Evolutionary conservation across 2,888 invertebrate species (phyloP), one percentile per base, ranked within the genome.

Genomic region (Limnephilus rhombicus): DNA sequence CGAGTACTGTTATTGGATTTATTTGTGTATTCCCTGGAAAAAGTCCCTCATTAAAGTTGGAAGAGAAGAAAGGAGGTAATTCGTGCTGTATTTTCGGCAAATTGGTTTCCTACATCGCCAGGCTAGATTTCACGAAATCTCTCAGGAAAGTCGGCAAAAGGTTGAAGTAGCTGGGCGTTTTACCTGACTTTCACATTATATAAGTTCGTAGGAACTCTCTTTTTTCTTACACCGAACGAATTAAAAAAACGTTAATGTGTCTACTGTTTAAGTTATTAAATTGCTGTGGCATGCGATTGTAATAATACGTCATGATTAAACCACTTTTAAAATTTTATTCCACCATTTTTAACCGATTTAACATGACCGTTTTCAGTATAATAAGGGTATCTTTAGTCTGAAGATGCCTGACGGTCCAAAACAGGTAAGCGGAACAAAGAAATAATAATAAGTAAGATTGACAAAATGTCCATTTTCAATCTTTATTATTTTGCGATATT

Each of bases 1-100:
- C 86, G 37, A 31, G 53, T 15, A 88, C 31, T 88, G 88, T 88
- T 88, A 88, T 88, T 88, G 88, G 88, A 88, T 88, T 88, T 88
- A 88, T 88, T 88, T 88, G 88, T 88, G 34, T 88, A 88, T 88
- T 31, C 53, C 68, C 49, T 24, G 86, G n/a, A 86, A 86, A 86
- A 86, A 86, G 49, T n/a, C 29, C 49, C 86, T 86, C 86, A 86
- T 86, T 86, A 86, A 86, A 86, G 86, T 86, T 49, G 82, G 34
- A 18, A 82, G 13, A 86, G 41, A 45, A 49, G 86, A 49, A 86
- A 49, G 45, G 37, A 41, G 49, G 49, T n/a, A n/a, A 45, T 45
- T 37, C 45, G 41, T n/a, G 29, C 24, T 49, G 29, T 86, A 49
- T 86, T 86, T 37, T 45, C 41, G 41, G 15, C 37, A 41, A 45